Conservation (phyloP, 2,888 invertebrate genomes). For the Ypsolopha sequella region DNA sequence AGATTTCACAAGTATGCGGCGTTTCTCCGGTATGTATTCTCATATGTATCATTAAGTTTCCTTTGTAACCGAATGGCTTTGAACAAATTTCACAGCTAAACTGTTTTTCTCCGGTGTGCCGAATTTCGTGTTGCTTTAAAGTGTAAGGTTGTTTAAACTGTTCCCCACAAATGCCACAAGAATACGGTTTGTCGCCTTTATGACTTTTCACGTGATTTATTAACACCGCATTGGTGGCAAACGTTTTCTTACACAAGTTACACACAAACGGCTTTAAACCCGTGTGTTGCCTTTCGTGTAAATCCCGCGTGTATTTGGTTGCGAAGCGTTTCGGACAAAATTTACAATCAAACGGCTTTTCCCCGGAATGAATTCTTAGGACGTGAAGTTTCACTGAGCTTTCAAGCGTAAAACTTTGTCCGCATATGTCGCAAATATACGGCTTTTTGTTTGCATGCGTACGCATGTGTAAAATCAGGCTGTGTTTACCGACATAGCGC, state of each 20-base stretch:
- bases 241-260: conserved; percentile 50
- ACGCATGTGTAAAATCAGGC: conserved; percentile 47
- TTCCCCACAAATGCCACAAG: conserved; percentile 42
- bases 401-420: conserved; percentile 42
- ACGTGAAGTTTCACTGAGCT: conserved; percentile 55
- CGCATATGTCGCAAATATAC: conserved; percentile 52
- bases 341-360: conserved; percentile 42
- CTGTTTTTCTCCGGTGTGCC: conserved; percentile 51
- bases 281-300: conserved; percentile 51
- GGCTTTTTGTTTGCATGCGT: conserved; percentile 54
- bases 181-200: conserved; percentile 50
- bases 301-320: conserved; percentile 47
- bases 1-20: conserved; percentile 44
- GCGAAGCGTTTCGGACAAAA: conserved; percentile 52
- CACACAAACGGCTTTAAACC: conserved; percentile 48
- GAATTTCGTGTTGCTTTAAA: conserved; percentile 48
- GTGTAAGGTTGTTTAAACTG: conserved; percentile 56
- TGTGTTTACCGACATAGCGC: conserved; percentile 37
- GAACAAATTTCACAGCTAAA: conserved; percentile 46
- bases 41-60: conserved; percentile 57
- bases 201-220: conserved; percentile 57
- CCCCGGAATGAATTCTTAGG: conserved; percentile 44
- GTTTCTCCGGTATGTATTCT: conserved; percentile 50
- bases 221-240: conserved; percentile 50
- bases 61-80: conserved; percentile 52